Percentiles rank a stretch among this genome's conserved stretches.
phyloP scores from a whole-genome alignment of 2,113 vertebrate species.

The Otolemur garnettii region DNA sequence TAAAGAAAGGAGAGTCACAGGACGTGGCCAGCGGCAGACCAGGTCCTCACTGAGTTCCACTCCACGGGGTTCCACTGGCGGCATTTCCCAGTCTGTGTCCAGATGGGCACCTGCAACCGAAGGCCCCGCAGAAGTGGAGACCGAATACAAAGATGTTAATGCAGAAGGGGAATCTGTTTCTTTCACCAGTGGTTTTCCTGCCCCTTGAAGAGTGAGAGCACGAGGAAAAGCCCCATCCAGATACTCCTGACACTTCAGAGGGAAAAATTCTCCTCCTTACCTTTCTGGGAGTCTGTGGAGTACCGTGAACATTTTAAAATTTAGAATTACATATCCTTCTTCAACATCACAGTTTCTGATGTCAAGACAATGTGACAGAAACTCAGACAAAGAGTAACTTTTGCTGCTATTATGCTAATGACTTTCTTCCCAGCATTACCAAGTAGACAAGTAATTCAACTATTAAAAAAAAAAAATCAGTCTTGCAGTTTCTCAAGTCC shows the following conservation, averaged over 20 bases:
- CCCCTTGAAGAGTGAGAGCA: neutral
- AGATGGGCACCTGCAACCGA: neutral
- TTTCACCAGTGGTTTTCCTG: neutral
- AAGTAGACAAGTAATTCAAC: neutral
- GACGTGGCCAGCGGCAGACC: neutral
- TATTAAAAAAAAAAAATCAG: neutral
- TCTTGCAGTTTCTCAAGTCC: neutral
- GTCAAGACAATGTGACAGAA: neutral
- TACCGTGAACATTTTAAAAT: neutral
- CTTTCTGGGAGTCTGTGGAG: neutral
- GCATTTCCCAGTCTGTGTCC: fast-evolving
- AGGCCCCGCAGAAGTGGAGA: neutral
- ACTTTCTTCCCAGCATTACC: neutral
- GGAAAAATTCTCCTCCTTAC: neutral
- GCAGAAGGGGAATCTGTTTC: neutral
- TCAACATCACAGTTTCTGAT: neutral
- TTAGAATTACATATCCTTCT: neutral
- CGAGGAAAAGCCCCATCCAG: neutral
- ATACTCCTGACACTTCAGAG: neutral
- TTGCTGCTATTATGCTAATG: neutral
- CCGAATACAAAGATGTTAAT: neutral
- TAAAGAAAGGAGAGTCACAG: neutral
- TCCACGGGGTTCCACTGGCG: neutral
- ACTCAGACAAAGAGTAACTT: neutral
- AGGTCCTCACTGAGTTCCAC: neutral